Base-by-base conservation (phyloP, 1,140 invertebrate genomes). In the Drosophila cardini region DNA sequence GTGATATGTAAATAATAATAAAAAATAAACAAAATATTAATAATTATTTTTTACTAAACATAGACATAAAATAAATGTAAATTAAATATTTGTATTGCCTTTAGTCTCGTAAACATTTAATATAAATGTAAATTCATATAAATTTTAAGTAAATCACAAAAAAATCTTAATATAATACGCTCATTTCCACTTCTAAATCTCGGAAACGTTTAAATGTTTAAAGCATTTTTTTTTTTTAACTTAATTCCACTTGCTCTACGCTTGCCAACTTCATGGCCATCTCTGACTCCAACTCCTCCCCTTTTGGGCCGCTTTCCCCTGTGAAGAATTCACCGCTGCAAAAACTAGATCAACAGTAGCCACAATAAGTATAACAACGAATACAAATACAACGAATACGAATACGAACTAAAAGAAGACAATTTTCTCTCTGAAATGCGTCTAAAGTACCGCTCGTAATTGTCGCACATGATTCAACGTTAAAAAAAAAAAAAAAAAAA, bases 361-460 rank as follows among this genome's bases (percentile, higher is more conserved):
- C 8, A 55, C 30, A 64, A 34, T 60, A 32, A 21, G 48, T 45
- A 34, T 43, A 26, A 26, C 21, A 26, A 26, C 4, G 0, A 3
- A 26, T 4, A 26, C 21, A 26, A 26, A 26, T 5, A 26, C 21
- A 21, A 21, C 21, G 21, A 26, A 26, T 26, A 26, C 21, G 21
- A 26, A 50, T 13, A 74, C 63, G 56, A 71, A 57, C 57, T 36
- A 38, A 46, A 36, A 50, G 69, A 50, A 65, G 57, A 64, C 57
- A 45, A 50, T 57, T 40, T 60, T 60, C 64, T 58, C 77, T 53
- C 76, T 48, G 63, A 76, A 79, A 78, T 76, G 78, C 78, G 78
- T 80, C 78, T 80, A 80, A 81, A 80, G 78, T 81, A 81, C 78
- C 78, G 78, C 73, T 81, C 56, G 78, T 81, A 81, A 81, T 81